These are phyloP conservation scores for Amphilophus citrinellus DNA, from an alignment of 2,113 vertebrate genomes.

Conservation along the genomic window DNA sequence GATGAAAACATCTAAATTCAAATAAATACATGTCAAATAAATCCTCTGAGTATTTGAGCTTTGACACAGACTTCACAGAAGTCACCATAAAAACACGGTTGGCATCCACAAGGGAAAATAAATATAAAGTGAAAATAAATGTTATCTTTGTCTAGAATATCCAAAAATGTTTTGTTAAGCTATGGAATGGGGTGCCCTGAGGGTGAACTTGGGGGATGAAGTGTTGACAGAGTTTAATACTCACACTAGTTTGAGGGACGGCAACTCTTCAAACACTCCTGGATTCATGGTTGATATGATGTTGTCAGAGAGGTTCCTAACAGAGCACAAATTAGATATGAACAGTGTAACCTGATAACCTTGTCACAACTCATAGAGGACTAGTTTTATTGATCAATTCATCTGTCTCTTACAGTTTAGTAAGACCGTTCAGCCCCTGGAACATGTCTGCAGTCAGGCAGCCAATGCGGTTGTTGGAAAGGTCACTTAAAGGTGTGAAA, in stretches of 20 bases:
- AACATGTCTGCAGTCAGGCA: slow-evolving; percentile 90
- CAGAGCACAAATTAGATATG: slow-evolving; percentile 19
- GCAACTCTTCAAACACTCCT: slow-evolving; percentile 89
- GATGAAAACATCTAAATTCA: background rate
- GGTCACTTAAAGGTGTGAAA: slow-evolving; percentile 85
- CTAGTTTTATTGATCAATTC: slow-evolving; percentile 16
- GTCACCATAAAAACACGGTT: background rate
- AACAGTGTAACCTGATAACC: background rate
- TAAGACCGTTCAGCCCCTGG: slow-evolving; percentile 90
- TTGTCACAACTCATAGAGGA: slow-evolving; percentile 2
- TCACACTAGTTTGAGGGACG: slow-evolving; percentile 92
- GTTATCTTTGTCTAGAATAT: background rate
- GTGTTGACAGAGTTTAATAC: slow-evolving; percentile 68
- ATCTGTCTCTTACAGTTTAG: slow-evolving; percentile 86
- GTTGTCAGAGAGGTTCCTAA: slow-evolving; percentile 94
- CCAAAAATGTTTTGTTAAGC: slow-evolving; percentile 6
- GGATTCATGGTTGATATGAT: slow-evolving; percentile 92
- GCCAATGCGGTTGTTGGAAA: slow-evolving; percentile 98
- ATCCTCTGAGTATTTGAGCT: background rate
- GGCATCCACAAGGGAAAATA: background rate
- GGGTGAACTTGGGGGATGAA: background rate
- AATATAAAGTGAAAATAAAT: background rate
- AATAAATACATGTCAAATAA: background rate
- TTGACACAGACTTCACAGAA: slow-evolving; percentile 1
- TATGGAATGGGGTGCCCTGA: background rate